Percentiles rank a stretch among this genome's conserved stretches.
phyloP scores from a whole-genome alignment of 2,888 invertebrate species.

The Fissipunctia ypsillon region DNA sequence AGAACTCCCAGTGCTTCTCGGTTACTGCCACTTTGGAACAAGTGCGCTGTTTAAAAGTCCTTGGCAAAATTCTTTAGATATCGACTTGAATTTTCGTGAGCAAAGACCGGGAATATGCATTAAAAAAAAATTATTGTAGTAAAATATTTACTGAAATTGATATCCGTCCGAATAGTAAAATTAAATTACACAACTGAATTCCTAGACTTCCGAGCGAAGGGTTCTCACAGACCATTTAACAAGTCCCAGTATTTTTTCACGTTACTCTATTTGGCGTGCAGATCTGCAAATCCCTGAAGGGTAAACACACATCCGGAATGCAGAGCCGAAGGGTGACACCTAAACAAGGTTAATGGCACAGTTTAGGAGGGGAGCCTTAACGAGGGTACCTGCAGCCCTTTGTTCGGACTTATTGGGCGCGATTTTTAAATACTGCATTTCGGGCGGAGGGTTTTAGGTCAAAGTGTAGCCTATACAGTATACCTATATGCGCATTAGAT shows the following conservation, averaged over 20 bases:
- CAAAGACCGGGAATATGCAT: background rate
- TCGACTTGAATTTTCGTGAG: background rate
- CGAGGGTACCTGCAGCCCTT: constrained; percentile 67
- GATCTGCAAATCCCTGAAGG: constrained; percentile 55
- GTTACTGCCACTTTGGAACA: constrained; percentile 19
- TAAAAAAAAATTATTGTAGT: background rate
- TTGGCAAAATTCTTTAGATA: background rate
- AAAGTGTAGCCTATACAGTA: background rate
- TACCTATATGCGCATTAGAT: background rate
- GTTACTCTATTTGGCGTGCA: constrained; percentile 47
- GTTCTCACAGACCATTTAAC: constrained; percentile 37
- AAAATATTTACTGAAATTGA: background rate
- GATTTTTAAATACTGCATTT: constrained; percentile 63
- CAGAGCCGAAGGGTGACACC: constrained; percentile 69
- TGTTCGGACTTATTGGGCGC: constrained; percentile 72
- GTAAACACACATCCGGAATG: constrained; percentile 64
- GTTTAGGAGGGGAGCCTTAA: constrained; percentile 65
- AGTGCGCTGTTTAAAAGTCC: constrained; percentile 1
- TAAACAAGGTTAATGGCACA: constrained; percentile 81
- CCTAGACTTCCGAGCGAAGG: constrained; percentile 22
- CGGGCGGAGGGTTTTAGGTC: constrained; percentile 44
- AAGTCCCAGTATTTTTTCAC: constrained; percentile 35
- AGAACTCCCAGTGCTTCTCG: constrained; percentile 33
- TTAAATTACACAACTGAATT: constrained; percentile 1
- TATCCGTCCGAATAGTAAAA: background rate